Base-by-base conservation (phyloP, 2,113 vertebrate species). In the Thamnaconus septentrionalis region DNA sequence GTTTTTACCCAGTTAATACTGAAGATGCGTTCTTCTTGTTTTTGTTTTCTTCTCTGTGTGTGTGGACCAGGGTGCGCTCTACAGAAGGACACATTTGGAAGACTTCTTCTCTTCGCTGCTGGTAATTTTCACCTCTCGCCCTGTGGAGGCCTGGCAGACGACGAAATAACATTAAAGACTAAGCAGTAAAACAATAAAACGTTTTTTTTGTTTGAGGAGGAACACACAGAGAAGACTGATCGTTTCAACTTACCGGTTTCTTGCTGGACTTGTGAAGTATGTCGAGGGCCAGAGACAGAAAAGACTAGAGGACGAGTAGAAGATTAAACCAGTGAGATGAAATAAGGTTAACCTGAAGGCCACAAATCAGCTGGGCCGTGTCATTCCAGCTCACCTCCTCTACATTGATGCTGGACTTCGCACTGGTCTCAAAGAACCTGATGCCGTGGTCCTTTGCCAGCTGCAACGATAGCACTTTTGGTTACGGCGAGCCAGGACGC, bases 341-440 rank as follows among this genome's bases (percentile, higher is more conserved):
- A 73, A 12, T n/a, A 46, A 52, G 48, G 6, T 3, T 55, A 41
- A n/a, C 18, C 55, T 18, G 5, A 41, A 8, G n/a, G 8, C 56
- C 11, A 69, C 53, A 9, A 1, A 10, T 48, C 12, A 59, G 8
- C 2, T 41, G 3, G 5, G 6, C 7, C 5, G 12, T 44, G 47
- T 9, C 0, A 1, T 40, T 59, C 8, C 4, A 5, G 45, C 88
- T 89, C 61, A 93, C 91, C 91, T 92, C 91, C 11, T 92, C 91
- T 53, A 92, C 91, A 5, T 92, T 92, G 61, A 92, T 93, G 81
- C 89, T 92, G 55, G 91, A 90, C 82, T 93, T 93, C 68, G 96
- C 96, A 50, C 96, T 98, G 3, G 96, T 98, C 89, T 98, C 96
- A 2, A 97, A 97, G 90, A 97, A 98, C 41, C 92, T 91, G 86